Evolutionary conservation across 2,888 invertebrate species (phyloP), one percentile per base, ranked within the genome.

Genomic region (Drosophila rubida): DNA sequence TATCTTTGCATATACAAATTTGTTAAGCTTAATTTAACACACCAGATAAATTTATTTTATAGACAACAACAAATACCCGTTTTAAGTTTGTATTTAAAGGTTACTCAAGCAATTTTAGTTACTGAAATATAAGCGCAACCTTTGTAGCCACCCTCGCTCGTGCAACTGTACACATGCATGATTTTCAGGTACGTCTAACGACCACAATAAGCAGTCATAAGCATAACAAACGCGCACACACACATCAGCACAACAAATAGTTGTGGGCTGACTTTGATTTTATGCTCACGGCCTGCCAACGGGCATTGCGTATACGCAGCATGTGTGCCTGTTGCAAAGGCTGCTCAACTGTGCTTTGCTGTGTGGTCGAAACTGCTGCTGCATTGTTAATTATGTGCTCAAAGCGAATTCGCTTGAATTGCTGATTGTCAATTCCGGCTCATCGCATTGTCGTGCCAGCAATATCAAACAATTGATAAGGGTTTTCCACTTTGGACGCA

Each of bases 351-450:
- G n/a, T n/a, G n/a, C n/a, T n/a, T n/a, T 7, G 14, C 2, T 22
- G n/a, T n/a, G 35, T 13, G 13, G 35, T 35, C 13, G 25, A 11
- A 19, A 19, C 19, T 39, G 45, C 48, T 60, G 74, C 63, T 69
- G 78, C 75, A 74, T 73, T 80, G 78, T 68, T 79, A 79, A 85
- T 85, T 80, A 78, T 68, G 60, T 57, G 50, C 60, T 48, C 60
- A 42, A 41, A 58, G 55, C 60, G 30, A 39, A 32, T 50, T 35
- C 57, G 53, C 55, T 54, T 46, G 53, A 65, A 42, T 37, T 72
- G 45, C 51, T 51, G 55, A 62, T 72, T 77, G 62, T 77, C 78
- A 54, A 62, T 69, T 75, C 41, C 50, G 49, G 45, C 35, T 51
- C 41, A 51, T 42, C 59, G 50, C 59, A 51, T 67, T 58, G 49